Evolutionary conservation across 1,140 invertebrate genomes (phyloP).

Genomic region (Scaptomyza montana): DNA sequence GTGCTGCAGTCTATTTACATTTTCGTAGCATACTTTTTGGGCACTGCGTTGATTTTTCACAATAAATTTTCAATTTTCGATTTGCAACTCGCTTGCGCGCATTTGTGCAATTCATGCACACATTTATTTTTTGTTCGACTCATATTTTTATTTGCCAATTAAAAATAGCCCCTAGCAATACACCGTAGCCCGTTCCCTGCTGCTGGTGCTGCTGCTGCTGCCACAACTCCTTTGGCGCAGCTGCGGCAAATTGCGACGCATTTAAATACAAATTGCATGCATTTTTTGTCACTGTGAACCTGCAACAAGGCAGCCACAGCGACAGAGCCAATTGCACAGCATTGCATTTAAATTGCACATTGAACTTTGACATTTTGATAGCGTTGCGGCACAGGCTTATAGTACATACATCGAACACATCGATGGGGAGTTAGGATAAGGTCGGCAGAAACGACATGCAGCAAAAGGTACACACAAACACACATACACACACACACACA

Average conservation of each 20-base stretch:
- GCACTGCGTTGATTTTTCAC: conserved; percentile 53
- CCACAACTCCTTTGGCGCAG: conserved; percentile 5
- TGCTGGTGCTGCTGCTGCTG: too few relatives aligned
- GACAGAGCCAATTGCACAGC: conserved; percentile 55
- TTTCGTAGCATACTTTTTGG: conserved; percentile 48
- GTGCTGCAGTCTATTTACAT: conserved; percentile 40
- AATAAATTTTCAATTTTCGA: conserved; percentile 71
- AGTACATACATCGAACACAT: conserved; percentile 21
- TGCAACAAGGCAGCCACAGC: conserved; percentile 21
- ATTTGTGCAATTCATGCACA: conserved; percentile 61
- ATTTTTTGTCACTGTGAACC: conserved; percentile 48
- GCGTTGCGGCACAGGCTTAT: conserved; percentile 38
- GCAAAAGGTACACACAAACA: conserved; percentile 24
- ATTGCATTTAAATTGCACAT: conserved; percentile 81
- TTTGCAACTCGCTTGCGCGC: conserved; percentile 6
- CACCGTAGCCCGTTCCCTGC: background rate
- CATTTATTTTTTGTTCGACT: conserved; percentile 48
- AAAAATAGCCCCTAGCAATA: conserved; percentile 65
- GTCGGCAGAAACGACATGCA: conserved; percentile 10
- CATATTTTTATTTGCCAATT: conserved; percentile 80
- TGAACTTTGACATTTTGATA: conserved; percentile 78
- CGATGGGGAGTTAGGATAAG: conserved; percentile 59
- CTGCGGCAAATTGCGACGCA: conserved; percentile 56
- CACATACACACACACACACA: conserved; percentile 22
- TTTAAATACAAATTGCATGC: conserved; percentile 82